Base-by-base conservation (phyloP, 2,888 invertebrate genomes). In the Phania funesta region DNA sequence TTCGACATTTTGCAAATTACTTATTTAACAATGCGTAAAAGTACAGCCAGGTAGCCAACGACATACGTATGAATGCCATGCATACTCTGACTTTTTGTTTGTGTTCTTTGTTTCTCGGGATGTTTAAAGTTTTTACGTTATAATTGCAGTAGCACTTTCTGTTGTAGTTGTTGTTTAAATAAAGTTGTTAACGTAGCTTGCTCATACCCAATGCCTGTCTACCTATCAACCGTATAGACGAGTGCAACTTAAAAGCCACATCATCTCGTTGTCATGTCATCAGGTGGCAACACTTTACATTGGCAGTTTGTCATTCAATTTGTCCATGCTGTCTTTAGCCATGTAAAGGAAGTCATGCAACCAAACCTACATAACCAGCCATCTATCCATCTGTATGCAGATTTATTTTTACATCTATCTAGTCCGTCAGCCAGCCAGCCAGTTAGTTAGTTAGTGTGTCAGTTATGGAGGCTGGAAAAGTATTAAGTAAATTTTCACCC, bases 1-100 rank as follows among this genome's bases (percentile, higher is more conserved):
- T 89, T 87, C 87, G 89, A 89, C 89, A 88, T 89, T 89, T 89
- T 88, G 88, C 89, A 89, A 89, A 89, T 89, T 89, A 89, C 89
- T 89, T 89, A 88, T 88, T 89, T 87, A 89, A 87, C 88, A 88
- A 87, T 89, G 89, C 90, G 90, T 89, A 86, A 89, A 89, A 89
- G 74, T 78, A 46, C 46, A 70, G 50, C 13, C 74, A 65, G 54
- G 41, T 18, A 65, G 24, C 7, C 24, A 64, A 13, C 8, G 38
- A 18, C 13, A 24, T 0, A 38, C 24, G 38, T n/a, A 20, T 16
- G 16, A 1, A 54, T 32, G 54, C n/a, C 20, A 9, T 16, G 22
- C 16, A 13, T 41, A 24, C n/a, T 1, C 9, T 20, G 13, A 18
- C 16, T 3, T 24, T 46, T 32, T 52, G 16, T 41, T 18, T 52